Percentiles rank a stretch among this genome's conserved stretches.
These are phyloP conservation scores for Acrocephalus arundinaceus DNA, from an alignment of 2,113 vertebrate genomes.

Conservation along the genomic window DNA sequence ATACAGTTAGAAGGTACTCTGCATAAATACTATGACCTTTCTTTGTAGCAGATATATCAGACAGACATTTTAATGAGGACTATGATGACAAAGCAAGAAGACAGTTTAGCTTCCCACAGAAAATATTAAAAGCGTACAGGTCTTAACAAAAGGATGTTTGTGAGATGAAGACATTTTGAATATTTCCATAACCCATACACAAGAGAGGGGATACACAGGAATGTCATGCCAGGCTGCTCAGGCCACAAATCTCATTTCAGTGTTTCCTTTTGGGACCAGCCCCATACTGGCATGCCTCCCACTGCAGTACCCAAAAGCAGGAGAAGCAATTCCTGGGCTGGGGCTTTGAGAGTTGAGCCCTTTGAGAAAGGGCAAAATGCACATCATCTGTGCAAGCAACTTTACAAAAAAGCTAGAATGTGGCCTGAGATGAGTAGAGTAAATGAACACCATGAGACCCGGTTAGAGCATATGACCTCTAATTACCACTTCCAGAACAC, in stretches of 20 bases:
- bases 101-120: neutral
- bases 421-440: neutral
- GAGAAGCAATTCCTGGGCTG: neutral
- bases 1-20: neutral
- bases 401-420: neutral
- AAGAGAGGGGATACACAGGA: neutral
- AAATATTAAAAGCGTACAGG: neutral
- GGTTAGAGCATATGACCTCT: neutral
- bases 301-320: neutral
- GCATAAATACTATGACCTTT: neutral
- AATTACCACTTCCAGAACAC: conserved; percentile 3
- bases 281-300: neutral
- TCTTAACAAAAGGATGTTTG: neutral
- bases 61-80: neutral
- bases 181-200: neutral
- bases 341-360: neutral
- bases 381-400: neutral
- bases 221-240: neutral
- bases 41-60: neutral
- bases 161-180: neutral
- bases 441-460: neutral
- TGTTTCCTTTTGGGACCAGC: neutral
- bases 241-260: neutral
- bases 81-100: neutral
- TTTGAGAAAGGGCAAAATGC: neutral